Evolutionary conservation across 2,888 invertebrate genomes (phyloP), one percentile per base, ranked within the genome.

Genomic region (Coremacera marginata): DNA sequence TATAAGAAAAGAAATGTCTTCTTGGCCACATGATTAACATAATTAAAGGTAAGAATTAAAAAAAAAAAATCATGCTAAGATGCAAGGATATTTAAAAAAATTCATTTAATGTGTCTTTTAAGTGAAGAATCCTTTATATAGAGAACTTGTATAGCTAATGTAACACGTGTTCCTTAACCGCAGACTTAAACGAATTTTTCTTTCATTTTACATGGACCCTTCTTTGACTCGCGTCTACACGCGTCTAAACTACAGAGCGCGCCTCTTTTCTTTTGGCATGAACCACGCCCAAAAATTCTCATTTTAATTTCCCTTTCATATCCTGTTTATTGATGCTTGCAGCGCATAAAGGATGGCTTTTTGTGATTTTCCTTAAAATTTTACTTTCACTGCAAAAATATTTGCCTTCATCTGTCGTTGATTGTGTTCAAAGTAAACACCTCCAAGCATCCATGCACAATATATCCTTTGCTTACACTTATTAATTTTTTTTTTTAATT

Each of bases 21-120:
- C 22, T 31, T 16, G 25, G n/a, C 44, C 71, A 72, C n/a, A 19
- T 60, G 44, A 72, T 72, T 72, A 60, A 72, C 71, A 72, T 72
- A 72, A 72, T 57, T 9, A 70, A 52, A 70, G 22, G 52, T 70
- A 5, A 14, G 11, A 1, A 5, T 8, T 51, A 7, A 5, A 16
- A 52, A 52, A 55, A 5, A 19, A 52, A 8, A 52, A 52, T 1
- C 19, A 19, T 22, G 5, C 0, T 27, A 2, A 27, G 27, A 9
- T 60, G 44, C 11, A 44, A 11, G 11, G 14, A 11, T 3, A 37
- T 37, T 8, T 37, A 8, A 37, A 37, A 37, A 37, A 37, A 5
- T 37, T 1, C 8, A 5, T 37, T 37, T 5, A 8, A 1, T 7
- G 7, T 1, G 7, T 37, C 1, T 2, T 3, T 14, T 44, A 44